Evolutionary conservation across 2,888 invertebrate species (phyloP).

Genomic region (Seira sanloemensis): DNA sequence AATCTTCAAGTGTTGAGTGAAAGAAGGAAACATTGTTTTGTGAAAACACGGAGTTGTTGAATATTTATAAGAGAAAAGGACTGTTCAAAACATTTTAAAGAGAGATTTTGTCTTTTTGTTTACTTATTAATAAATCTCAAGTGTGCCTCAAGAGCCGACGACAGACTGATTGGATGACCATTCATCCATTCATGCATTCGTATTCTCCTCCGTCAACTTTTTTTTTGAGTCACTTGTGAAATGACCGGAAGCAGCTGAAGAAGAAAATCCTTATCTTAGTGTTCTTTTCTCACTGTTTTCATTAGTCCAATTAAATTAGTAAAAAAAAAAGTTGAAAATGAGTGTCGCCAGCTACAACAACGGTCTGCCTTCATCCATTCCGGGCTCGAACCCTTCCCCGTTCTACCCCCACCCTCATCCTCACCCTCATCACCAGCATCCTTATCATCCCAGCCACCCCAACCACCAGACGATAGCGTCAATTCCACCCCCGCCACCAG

Average conservation of each 20-base stretch:
- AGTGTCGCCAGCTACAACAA: constrained; percentile 32
- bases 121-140: no score
- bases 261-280: not conserved
- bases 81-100: no score
- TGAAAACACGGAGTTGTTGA: no score
- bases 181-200: constrained; percentile 16
- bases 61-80: no score
- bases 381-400: not conserved
- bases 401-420: not conserved
- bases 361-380: not conserved
- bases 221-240: constrained; percentile 15
- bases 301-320: constrained; percentile 23
- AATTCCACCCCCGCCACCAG: no score
- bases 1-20: no score
- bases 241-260: constrained; percentile 34
- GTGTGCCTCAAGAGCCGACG: constrained; percentile 21
- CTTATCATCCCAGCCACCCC: not conserved
- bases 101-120: no score
- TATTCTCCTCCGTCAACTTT: not conserved
- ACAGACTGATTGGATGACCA: constrained; percentile 35
- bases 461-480: no score
- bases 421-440: constrained; percentile 1
- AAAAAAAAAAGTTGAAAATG: constrained; percentile 24
- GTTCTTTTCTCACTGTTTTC: constrained; percentile 18
- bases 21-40: no score